A percentile compares a stretch with the other conserved stretches of the same genome.
phyloP scores from a whole-genome alignment of 1,140 invertebrate species.

The Argopecten irradians region DNA sequence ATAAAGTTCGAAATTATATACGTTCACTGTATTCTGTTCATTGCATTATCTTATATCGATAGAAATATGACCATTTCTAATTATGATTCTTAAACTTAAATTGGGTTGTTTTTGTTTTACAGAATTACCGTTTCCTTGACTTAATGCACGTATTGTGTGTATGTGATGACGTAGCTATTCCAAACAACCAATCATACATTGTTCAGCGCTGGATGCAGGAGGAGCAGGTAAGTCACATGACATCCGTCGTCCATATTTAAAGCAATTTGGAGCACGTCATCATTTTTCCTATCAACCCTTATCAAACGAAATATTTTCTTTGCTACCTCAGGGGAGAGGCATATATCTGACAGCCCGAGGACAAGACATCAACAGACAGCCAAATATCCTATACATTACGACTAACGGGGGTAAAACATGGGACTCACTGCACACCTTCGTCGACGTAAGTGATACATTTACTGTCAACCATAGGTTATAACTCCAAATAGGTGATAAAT shows the following conservation, averaged over 20 bases:
- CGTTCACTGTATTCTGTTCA: too few relatives aligned
- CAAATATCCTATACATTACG: slow-evolving; percentile 75
- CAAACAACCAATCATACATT: slow-evolving; percentile 77
- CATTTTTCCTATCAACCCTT: too few relatives aligned
- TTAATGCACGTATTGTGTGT: slow-evolving; percentile 76
- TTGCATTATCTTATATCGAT: not conserved
- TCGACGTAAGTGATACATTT: slow-evolving; percentile 67
- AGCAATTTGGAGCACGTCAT: not conserved
- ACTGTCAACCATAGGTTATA: not conserved
- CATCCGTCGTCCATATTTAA: not conserved
- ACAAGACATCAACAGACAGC: slow-evolving; percentile 73
- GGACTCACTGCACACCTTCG: slow-evolving; percentile 75
- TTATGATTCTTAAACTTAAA: too few relatives aligned
- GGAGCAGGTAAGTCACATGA: slow-evolving; percentile 60
- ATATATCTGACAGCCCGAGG: slow-evolving; percentile 72
- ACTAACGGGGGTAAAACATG: slow-evolving; percentile 69
- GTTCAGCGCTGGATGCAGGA: slow-evolving; percentile 73
- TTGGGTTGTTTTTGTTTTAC: too few relatives aligned
- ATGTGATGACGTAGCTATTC: slow-evolving; percentile 75
- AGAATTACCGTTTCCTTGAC: slow-evolving; percentile 76
- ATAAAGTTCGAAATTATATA: too few relatives aligned
- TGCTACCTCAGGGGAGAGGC: slow-evolving; percentile 57
- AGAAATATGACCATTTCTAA: not conserved
- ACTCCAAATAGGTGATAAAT: too few relatives aligned
- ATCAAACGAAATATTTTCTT: too few relatives aligned